Base-by-base conservation (phyloP, 53 echinoderm and acorn worm species). In the Patiria pectinifera region DNA sequence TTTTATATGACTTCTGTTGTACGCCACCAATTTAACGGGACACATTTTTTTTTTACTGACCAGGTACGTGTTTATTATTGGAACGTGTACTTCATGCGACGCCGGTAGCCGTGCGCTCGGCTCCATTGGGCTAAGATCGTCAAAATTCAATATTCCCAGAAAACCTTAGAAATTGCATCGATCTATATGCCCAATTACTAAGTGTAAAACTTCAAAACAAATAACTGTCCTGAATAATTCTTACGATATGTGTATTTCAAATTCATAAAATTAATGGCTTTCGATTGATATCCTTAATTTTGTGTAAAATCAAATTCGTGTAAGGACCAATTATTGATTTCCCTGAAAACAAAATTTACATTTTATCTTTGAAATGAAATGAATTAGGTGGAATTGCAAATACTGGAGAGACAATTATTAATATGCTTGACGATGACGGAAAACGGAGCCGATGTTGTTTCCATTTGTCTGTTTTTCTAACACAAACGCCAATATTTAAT, bases 31-130 rank as follows among this genome's bases (percentile, higher is more conserved):
- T 88, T 88, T 88, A 78, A 35, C 53, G 53, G 47, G 35, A 77
- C 48, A 60, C 19, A 61, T 87, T 86, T 74, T 43, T 43, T 85
- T 48, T 23, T 53, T 53, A 53, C 53, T 53, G 74, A 49, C 48
- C 70, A 49, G 74, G 88, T 77, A 26, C 4, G 88, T 88, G 62
- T 88, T 88, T 88, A 88, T 88, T 78, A 88, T 88, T n/a, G 71
- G 78, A 61, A 44, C 78, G 88, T 78, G 88, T 24, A 59, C 77
- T 88, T 88, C 88, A 88, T 59, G 88, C 77, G 18, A 24, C 44
- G 61, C 26, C 35, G 16, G 6, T 15, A 62, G 59, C 78, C 21
- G 43, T 76, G 49, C 35, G 35, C 25, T 15, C 2, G 16, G 59
- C 18, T 62, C 61, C 22, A 24, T 48, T 62, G 10, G 72, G 4